These are phyloP conservation scores for Poecilia picta DNA, from an alignment of 2,797 vertebrate species.

Conservation along the genomic window DNA sequence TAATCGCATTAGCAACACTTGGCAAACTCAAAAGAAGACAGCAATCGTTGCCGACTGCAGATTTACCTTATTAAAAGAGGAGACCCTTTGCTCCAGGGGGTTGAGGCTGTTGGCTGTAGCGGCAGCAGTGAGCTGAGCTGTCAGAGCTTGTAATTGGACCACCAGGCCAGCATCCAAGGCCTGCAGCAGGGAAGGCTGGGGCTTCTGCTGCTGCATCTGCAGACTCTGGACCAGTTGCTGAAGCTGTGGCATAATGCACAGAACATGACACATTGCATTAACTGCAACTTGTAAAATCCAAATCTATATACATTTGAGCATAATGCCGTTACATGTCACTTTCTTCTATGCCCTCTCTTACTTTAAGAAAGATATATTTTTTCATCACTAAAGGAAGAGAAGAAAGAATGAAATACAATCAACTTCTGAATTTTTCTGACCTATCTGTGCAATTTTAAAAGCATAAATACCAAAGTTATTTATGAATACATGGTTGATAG, in stretches of 20 bases:
- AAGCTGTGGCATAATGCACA: constrained; percentile 77
- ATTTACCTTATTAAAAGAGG: constrained; percentile 96
- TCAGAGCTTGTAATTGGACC: constrained; percentile 96
- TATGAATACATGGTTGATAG: not conserved
- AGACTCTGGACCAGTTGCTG: constrained; percentile 97
- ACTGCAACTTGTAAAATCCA: not conserved
- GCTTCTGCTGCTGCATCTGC: constrained; percentile 98
- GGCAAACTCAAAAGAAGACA: not conserved
- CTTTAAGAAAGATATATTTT: not conserved
- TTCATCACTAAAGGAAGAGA: not conserved
- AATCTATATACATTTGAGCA: not conserved
- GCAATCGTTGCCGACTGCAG: not conserved
- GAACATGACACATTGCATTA: not conserved
- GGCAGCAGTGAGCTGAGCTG: constrained; percentile 96
- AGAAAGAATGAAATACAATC: not conserved
- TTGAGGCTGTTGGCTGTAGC: constrained; percentile 90
- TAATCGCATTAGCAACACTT: not conserved
- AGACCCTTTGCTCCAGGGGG: constrained; percentile 94
- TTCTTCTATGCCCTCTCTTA: not conserved
- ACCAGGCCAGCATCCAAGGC: constrained; percentile 96
- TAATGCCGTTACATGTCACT: not conserved
- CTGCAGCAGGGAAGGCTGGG: constrained; percentile 95
- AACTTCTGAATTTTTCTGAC: not conserved
- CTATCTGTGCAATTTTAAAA: not conserved
- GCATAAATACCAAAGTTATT: not conserved